phyloP scores from a whole-genome alignment of 2,113 vertebrate species.

The Rhinichthys klamathensis region DNA sequence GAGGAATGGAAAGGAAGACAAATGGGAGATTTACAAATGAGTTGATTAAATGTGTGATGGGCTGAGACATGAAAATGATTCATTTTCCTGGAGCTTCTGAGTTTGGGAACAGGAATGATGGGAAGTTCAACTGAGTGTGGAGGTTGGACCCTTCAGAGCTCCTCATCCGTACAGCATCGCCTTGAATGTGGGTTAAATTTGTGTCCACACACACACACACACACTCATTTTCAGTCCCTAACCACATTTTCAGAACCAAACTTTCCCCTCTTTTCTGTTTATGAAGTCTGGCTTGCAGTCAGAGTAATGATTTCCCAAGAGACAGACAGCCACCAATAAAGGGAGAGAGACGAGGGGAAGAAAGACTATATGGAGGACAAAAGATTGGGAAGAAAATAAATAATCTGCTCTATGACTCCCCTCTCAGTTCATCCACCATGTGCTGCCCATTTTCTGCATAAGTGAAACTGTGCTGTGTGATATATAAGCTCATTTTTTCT shows the following conservation, averaged over 20 bases:
- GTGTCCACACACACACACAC: background rate
- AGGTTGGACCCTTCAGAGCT: constrained; percentile 7
- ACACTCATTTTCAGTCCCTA: constrained; percentile 54
- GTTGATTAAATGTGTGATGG: constrained; percentile 33
- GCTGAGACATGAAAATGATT: constrained; percentile 64
- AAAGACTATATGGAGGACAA: background rate
- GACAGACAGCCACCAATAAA: constrained; percentile 15
- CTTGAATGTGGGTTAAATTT: constrained; percentile 1
- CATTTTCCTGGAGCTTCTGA: constrained; percentile 57
- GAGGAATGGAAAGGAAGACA: constrained; percentile 16
- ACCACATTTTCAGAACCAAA: constrained; percentile 62
- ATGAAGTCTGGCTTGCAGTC: constrained; percentile 69
- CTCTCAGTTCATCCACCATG: constrained; percentile 27
- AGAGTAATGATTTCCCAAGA: constrained; percentile 74
- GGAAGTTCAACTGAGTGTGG: constrained; percentile 3
- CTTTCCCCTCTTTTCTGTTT: constrained; percentile 52
- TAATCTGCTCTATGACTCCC: background rate
- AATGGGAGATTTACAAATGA: constrained; percentile 2
- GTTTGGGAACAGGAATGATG: constrained; percentile 10
- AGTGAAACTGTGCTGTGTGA: background rate
- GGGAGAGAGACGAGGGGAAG: constrained; percentile 11
- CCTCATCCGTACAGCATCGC: background rate
- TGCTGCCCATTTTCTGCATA: constrained; percentile 41
- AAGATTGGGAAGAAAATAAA: background rate
- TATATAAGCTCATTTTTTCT: background rate